phyloP scores from a whole-genome alignment of 2,797 vertebrate species.

The Rhinatrema bivittatum region DNA sequence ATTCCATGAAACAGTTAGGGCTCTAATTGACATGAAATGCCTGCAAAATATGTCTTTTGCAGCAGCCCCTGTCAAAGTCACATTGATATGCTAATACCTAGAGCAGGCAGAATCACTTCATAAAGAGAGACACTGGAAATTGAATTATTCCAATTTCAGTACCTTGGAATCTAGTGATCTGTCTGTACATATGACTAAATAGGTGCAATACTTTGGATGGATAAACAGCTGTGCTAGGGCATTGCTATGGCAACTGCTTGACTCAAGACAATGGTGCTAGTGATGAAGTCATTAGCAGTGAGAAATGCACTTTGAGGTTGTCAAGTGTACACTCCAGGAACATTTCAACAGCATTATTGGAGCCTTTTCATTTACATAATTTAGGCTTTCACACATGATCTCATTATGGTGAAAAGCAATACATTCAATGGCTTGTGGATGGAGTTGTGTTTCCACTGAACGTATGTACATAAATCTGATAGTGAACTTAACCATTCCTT shows the following conservation, averaged over 20 bases:
- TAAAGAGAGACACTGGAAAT: constrained; percentile 69
- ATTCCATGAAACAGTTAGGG: constrained; percentile 71
- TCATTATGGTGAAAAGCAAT: constrained; percentile 38
- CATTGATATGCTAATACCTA: constrained; percentile 75
- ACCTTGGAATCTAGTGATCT: constrained; percentile 72
- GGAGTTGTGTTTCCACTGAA: neutral
- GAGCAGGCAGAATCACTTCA: constrained; percentile 69
- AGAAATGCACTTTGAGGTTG: constrained; percentile 71
- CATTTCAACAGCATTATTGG: constrained; percentile 62
- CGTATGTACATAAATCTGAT: no score
- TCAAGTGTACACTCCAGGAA: constrained; percentile 70
- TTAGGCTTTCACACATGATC: constrained; percentile 57
- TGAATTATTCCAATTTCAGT: constrained; percentile 74
- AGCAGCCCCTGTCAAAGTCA: constrained; percentile 66
- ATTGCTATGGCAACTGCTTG: constrained; percentile 68
- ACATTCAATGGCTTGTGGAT: constrained; percentile 13
- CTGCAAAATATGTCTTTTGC: constrained; percentile 72
- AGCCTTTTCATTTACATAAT: constrained; percentile 65
- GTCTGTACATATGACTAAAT: constrained; percentile 67
- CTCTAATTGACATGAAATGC: constrained; percentile 74
- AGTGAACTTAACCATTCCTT: no score
- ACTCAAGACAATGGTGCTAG: constrained; percentile 66
- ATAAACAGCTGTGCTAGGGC: constrained; percentile 65
- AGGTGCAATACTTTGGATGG: constrained; percentile 63
- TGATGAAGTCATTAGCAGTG: constrained; percentile 69